phyloP scores from a whole-genome alignment of 2,797 vertebrate genomes.

The Astyanax mexicanus region DNA sequence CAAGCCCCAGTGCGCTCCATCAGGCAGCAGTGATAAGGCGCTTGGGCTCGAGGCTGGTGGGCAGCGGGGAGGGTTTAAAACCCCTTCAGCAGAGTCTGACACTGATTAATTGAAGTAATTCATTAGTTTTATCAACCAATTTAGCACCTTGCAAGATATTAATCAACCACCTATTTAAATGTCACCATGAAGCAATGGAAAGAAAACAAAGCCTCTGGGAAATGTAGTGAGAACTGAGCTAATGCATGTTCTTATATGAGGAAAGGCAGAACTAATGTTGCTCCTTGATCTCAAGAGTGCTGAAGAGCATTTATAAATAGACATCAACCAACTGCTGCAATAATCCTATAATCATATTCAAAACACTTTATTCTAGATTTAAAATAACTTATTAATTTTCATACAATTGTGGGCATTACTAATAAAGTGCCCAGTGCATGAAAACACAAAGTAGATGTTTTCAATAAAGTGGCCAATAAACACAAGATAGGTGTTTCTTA shows the following conservation, averaged over 20 bases:
- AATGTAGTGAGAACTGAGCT: slow-evolving; percentile 54
- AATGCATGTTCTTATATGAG: slow-evolving; percentile 4
- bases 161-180: slow-evolving; percentile 82
- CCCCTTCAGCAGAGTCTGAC: slow-evolving; percentile 57
- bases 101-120: slow-evolving; percentile 78
- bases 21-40: slow-evolving; percentile 10
- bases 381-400: too few species aligned
- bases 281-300: not conserved
- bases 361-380: too few species aligned
- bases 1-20: too few species aligned
- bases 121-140: slow-evolving; percentile 80
- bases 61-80: not conserved
- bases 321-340: too few species aligned
- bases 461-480: too few species aligned
- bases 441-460: too few species aligned
- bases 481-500: too few species aligned
- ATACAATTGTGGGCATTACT: too few species aligned
- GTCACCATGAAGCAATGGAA: slow-evolving; percentile 65
- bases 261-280: not conserved
- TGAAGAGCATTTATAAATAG: not conserved
- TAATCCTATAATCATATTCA: too few species aligned
- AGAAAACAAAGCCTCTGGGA: slow-evolving; percentile 73
- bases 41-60: slow-evolving; percentile 10
- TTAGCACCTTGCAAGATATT: slow-evolving; percentile 74
- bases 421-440: too few species aligned